These are phyloP conservation scores for Ophioninae sp. DNA, from an alignment of 2,888 invertebrate species.

Conservation along the genomic window DNA sequence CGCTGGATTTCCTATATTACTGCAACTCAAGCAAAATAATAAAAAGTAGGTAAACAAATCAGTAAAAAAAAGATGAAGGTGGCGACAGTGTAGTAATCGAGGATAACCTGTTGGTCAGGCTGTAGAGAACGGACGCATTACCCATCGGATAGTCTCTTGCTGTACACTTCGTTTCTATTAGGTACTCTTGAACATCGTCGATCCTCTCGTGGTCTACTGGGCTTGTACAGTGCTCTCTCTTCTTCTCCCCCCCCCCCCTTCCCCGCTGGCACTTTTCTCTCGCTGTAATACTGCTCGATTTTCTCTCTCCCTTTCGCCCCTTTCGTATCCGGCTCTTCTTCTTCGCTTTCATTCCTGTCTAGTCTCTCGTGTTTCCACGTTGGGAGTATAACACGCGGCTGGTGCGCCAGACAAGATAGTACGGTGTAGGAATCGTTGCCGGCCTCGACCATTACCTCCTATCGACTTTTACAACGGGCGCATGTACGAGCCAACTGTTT, in stretches of 20 bases:
- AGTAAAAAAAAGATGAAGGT: background rate
- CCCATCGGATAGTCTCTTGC: slow-evolving; percentile 21
- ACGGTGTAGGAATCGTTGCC: slow-evolving; percentile 13
- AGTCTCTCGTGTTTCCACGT: slow-evolving; percentile 40
- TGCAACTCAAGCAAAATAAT: background rate
- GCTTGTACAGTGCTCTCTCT: slow-evolving; percentile 53
- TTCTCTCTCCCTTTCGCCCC: slow-evolving; percentile 52
- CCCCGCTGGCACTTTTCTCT: slow-evolving; percentile 54
- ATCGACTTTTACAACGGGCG: slow-evolving; percentile 23
- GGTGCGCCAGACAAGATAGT: slow-evolving; percentile 35
- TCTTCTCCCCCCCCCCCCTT: too few species aligned
- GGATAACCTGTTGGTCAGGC: slow-evolving; percentile 32
- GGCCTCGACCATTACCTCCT: slow-evolving; percentile 39
- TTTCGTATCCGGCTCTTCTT: slow-evolving; percentile 31
- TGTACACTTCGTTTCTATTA: slow-evolving; percentile 44
- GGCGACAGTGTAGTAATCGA: background rate
- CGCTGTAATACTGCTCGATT: slow-evolving; percentile 55
- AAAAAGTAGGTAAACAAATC: background rate
- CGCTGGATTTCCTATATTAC: too few species aligned
- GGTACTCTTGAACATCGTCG: slow-evolving; percentile 38
- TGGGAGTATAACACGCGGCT: slow-evolving; percentile 19
- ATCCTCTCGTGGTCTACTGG: slow-evolving; percentile 42
- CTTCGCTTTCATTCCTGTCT: slow-evolving; percentile 13
- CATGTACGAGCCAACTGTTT: background rate
- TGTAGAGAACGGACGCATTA: slow-evolving; percentile 10